phyloP scores from a whole-genome alignment of 2,888 invertebrate genomes.

The Chamaedrilus cognettii region DNA sequence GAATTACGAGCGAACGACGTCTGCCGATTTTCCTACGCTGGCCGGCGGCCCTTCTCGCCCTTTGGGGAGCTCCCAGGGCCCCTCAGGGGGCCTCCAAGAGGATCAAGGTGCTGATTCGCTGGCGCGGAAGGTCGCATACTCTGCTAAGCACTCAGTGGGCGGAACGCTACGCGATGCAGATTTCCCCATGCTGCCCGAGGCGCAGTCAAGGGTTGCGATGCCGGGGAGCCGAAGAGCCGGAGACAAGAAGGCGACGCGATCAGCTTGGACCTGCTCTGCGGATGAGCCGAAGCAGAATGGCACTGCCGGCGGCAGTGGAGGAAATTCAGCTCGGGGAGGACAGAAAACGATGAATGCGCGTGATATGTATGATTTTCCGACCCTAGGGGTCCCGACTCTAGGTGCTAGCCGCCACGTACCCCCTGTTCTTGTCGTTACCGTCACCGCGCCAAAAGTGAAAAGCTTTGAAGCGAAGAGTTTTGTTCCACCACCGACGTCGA shows the following conservation, averaged over 20 bases:
- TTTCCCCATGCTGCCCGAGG: conserved; percentile 53
- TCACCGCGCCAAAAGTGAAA: too few species aligned
- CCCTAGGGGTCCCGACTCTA: too few species aligned
- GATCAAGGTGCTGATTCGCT: conserved; percentile 40
- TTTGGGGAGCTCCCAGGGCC: neutral
- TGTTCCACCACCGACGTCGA: too few species aligned
- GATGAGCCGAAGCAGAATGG: too few species aligned
- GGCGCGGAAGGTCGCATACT: conserved; percentile 53
- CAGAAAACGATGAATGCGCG: too few species aligned
- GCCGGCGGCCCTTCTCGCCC: conserved; percentile 3
- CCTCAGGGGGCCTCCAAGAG: neutral
- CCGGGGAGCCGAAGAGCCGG: neutral
- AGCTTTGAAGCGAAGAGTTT: too few species aligned
- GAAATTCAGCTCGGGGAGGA: too few species aligned
- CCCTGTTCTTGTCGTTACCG: too few species aligned
- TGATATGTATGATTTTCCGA: too few species aligned
- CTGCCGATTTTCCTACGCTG: conserved; percentile 30
- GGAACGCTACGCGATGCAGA: conserved; percentile 44
- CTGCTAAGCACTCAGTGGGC: conserved; percentile 51
- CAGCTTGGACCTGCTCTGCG: neutral
- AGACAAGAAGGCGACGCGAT: neutral
- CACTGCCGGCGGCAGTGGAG: too few species aligned
- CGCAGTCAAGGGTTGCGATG: neutral
- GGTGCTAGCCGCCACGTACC: too few species aligned
- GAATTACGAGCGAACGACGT: conserved; percentile 3